Base-by-base conservation (phyloP, 2,113 vertebrate species). In the Deroptyus accipitrinus region DNA sequence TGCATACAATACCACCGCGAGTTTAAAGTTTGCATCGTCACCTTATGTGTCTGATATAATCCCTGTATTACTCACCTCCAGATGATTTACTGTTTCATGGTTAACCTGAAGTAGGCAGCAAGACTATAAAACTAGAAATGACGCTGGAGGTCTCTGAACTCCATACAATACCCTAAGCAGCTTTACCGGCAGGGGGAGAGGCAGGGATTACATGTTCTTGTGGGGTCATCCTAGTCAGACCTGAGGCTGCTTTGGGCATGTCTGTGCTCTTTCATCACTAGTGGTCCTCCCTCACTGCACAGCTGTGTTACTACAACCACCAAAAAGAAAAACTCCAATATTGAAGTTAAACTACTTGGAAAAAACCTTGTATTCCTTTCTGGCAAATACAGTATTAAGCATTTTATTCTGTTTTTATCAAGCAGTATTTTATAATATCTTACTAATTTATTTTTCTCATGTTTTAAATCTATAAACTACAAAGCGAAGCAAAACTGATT, bases 361-460 rank as follows among this genome's bases (percentile, higher is more conserved):
- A 74, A 76, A 83, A 64, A 0, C 2, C 5, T 54, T 54, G 44
- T 49, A 11, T 92, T 94, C 88, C 86, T 94, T 90, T 93, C 15
- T 92, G 72, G 11, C n/a, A 77, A 95, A 94, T 83, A 81, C 83
- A 90, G 83, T 90, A 94, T 88, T 96, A 93, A 94, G 51, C 11
- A 28, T 48, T 86, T 83, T 63, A 24, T 63, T 83, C 37, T 81
- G 10, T 77, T 94, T 49, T 74, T 85, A 52, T 9, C 20, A 42
- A 76, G 37, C 19, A 31, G 3, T 67, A 23, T 59, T 92, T 78
- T 24, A 20, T 48, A 22, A 11, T 27, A 13, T 13, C 24, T 49
- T 64, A 49, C 1, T 83, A 12, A 67, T 30, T 49, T 31, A 19
- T 66, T 87, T 85, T 63, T 54, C 48, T 76, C 6, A 15, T 51